phyloP scores from a whole-genome alignment of 2,888 invertebrate genomes.

The Phragmatobia fuliginosa region DNA sequence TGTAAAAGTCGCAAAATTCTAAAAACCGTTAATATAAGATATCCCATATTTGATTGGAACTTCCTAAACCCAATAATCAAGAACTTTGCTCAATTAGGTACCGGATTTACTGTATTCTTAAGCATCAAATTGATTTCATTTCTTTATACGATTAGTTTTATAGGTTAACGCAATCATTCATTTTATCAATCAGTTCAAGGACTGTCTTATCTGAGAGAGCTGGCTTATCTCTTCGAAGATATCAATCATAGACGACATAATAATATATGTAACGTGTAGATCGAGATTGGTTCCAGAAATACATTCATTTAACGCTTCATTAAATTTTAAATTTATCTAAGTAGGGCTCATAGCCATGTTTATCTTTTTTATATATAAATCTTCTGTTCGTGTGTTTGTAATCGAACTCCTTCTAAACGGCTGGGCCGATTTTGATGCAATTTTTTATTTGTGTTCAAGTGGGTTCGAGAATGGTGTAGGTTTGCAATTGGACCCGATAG shows the following conservation, averaged over 20 bases:
- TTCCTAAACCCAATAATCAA: not conserved
- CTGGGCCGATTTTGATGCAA: too few species aligned
- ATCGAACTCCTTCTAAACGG: too few species aligned
- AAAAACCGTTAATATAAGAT: too few species aligned
- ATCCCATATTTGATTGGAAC: not conserved
- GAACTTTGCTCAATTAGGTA: not conserved
- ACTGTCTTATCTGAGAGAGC: conserved; percentile 20
- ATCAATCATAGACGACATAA: conserved; percentile 4
- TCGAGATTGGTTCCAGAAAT: not conserved
- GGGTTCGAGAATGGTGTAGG: too few species aligned
- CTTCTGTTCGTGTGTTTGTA: not conserved
- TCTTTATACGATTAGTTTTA: not conserved
- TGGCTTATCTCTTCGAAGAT: conserved; percentile 8
- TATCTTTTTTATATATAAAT: not conserved
- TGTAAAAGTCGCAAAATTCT: too few species aligned
- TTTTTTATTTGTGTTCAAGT: too few species aligned
- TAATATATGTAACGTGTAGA: conserved; percentile 6
- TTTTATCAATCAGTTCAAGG: conserved; percentile 48
- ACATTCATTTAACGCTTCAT: not conserved
- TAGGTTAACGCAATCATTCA: conserved; percentile 4
- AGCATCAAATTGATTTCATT: not conserved
- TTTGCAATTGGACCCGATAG: too few species aligned
- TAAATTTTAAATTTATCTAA: not conserved
- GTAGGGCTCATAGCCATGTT: not conserved
- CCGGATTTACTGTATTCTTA: not conserved